These are phyloP conservation scores for Phoenicopterus ruber DNA, from an alignment of 2,113 vertebrate species.

Conservation along the genomic window DNA sequence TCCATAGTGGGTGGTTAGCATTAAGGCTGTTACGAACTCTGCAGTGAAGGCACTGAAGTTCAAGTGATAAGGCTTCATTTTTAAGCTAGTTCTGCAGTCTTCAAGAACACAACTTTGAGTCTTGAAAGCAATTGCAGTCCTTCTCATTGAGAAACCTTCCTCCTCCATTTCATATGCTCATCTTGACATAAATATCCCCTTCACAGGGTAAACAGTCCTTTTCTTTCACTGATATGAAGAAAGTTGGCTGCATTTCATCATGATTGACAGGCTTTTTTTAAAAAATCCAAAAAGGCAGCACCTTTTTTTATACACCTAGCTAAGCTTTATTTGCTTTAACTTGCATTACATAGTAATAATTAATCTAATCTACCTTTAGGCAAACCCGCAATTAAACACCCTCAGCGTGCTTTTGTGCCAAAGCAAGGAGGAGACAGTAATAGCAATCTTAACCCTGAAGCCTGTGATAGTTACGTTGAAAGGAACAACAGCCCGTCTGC, in stretches of 20 bases:
- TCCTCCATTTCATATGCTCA: conserved; percentile 58
- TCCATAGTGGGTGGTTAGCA: conserved; percentile 75
- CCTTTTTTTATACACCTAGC: conserved; percentile 76
- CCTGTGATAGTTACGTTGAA: conserved; percentile 73
- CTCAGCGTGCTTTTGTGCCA: conserved; percentile 79
- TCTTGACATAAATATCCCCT: conserved; percentile 70
- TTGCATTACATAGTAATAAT: conserved; percentile 87
- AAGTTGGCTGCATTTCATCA: conserved; percentile 68
- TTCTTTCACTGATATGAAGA: conserved; percentile 68
- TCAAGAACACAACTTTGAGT: conserved; percentile 74
- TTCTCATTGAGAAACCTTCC: conserved; percentile 79
- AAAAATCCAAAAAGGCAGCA: conserved; percentile 76
- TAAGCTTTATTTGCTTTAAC: conserved; percentile 80
- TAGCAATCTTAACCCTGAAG: conserved; percentile 80
- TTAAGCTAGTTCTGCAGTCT: conserved; percentile 77
- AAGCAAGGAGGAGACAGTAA: conserved; percentile 79
- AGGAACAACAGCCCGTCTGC: conserved; percentile 71
- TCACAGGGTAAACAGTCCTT: conserved; percentile 66
- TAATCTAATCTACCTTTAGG: conserved; percentile 82
- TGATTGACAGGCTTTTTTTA: conserved; percentile 69
- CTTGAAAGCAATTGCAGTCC: conserved; percentile 70
- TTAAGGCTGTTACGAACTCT: conserved; percentile 80
- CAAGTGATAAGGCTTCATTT: conserved; percentile 77
- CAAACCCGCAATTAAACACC: conserved; percentile 79
- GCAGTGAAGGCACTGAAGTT: conserved; percentile 87